phyloP scores from a whole-genome alignment of 2,113 vertebrate species.

The Ceyx margarethae region DNA sequence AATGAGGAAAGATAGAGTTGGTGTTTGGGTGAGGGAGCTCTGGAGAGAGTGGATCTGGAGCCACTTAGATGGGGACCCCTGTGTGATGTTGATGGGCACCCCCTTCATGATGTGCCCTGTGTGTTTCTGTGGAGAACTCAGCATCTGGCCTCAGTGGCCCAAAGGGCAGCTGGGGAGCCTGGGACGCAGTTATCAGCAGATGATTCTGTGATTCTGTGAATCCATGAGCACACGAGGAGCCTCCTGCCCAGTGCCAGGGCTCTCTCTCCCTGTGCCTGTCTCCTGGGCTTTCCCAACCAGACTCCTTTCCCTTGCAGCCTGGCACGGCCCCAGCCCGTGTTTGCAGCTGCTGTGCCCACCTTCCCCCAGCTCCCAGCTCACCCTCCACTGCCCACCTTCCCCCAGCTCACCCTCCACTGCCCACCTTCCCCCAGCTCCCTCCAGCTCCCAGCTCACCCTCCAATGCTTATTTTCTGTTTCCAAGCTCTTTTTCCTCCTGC shows the following conservation, averaged over 20 bases:
- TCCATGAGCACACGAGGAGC: no score
- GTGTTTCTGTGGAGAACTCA: no score
- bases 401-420: no score
- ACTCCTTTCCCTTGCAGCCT: accelerated
- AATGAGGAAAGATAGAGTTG: neutral
- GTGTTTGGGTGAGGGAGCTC: neutral
- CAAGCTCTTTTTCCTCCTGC: neutral
- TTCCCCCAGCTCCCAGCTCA: neutral
- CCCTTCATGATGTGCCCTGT: neutral
- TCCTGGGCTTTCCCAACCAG: no score
- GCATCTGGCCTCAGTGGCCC: no score
- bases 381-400: no score
- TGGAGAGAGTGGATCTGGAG: neutral
- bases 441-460: no score
- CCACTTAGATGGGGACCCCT: neutral
- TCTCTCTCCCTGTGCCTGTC: neutral
- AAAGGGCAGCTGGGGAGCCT: neutral
- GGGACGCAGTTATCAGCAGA: no score
- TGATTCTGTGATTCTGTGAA: no score
- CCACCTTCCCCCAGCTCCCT: no score
- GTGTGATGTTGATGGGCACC: no score
- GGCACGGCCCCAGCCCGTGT: neutral
- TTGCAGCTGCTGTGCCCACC: neutral
- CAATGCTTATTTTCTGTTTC: neutral
- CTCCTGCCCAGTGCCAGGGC: accelerated